Evolutionary conservation across 2,888 invertebrate genomes (phyloP), one percentile per base, ranked within the genome.

Genomic region (Hipparchia semele): DNA sequence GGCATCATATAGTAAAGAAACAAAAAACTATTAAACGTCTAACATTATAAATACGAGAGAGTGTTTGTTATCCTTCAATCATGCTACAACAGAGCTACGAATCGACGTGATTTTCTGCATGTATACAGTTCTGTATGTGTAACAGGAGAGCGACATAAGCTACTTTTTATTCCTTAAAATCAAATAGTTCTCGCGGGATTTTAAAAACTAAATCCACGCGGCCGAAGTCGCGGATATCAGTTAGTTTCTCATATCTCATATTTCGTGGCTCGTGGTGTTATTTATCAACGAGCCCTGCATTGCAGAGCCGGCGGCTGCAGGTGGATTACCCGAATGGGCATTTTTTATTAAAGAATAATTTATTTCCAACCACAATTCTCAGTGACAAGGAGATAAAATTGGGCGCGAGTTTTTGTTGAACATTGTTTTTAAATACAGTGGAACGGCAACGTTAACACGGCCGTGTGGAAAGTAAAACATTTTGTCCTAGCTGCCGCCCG

Each of bases 281-380:
- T 60, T 60, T 60, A 60, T 60, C 59, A 60, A 39, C 59, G 33
- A 10, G 58, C 23, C 51, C 72, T 72, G 76, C 76, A 76, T 33
- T 76, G 76, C 76, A 76, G 76, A 73, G 70, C 65, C 65, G 58
- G 72, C 68, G 72, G 74, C 71, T 76, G 76, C 76, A 76, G 74
- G 76, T 76, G 74, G 74, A 76, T 76, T 74, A 73, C 65, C 68
- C 71, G 70, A 71, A 71, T 60, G 70, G 58, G 23, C 58, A 39
- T 62, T 73, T 75, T 75, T 74, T 75, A 73, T 73, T 76, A 66
- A 68, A 68, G 65, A 72, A 76, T 72, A 69, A 74, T 74, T 74
- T 76, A 76, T 73, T 71, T 72, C 46, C 62, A 58, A 70, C 73
- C 76, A 66, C 76, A 76, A 74, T 74, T 71, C 66, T 23, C 39